Evolutionary conservation across 2,113 vertebrate species (phyloP).

Genomic region (Strix uralensis): DNA sequence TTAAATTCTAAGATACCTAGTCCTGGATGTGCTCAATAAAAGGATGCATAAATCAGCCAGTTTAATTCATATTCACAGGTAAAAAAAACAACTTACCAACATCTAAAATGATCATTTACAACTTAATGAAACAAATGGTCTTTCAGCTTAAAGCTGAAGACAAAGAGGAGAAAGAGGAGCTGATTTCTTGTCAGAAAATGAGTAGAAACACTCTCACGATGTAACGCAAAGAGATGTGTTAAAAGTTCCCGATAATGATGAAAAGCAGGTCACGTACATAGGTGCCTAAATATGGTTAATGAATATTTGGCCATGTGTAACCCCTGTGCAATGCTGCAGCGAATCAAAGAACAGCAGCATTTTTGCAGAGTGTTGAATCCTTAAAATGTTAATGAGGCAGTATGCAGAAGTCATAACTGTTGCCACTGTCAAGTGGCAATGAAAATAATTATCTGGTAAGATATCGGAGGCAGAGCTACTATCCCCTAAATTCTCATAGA

Average conservation of each 20-base stretch:
- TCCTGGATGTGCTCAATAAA: neutral
- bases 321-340: neutral
- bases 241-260: neutral
- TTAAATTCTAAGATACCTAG: neutral
- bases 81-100: neutral
- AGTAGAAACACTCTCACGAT: neutral
- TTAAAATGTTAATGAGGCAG: neutral
- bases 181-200: neutral
- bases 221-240: neutral
- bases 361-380: neutral
- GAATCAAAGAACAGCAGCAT: neutral
- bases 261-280: neutral
- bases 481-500: neutral
- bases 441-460: conserved; percentile 15
- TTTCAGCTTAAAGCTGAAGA: neutral
- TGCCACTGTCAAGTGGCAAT: neutral
- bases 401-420: neutral
- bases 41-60: neutral
- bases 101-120: neutral
- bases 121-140: neutral
- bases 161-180: neutral
- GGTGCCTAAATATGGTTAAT: neutral
- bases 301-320: neutral
- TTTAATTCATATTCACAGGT: neutral
- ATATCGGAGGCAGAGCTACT: neutral